Evolutionary conservation across 30 jellyfish, hydroid and myxozoan species (phyloP).

Genomic region (Hydra vulgaris): DNA sequence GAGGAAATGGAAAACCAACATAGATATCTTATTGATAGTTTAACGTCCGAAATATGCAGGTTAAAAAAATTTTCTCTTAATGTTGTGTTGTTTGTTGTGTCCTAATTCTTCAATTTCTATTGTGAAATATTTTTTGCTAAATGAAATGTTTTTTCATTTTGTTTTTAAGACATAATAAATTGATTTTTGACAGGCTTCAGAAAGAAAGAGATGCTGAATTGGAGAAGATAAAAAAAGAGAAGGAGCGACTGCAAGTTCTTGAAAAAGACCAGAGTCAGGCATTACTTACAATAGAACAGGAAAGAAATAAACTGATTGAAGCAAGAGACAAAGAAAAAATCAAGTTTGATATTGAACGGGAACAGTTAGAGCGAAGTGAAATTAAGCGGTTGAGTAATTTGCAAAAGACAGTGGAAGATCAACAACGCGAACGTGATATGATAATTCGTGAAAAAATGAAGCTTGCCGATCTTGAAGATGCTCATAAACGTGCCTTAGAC

Average conservation of each 20-base stretch:
- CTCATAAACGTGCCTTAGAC: conserved; percentile 70
- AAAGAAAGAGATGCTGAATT: conserved; percentile 67
- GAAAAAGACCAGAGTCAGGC: conserved; percentile 48
- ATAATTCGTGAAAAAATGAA: conserved; percentile 86
- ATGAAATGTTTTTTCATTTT: background rate
- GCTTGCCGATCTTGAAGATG: conserved; percentile 63
- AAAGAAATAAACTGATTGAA: conserved; percentile 9
- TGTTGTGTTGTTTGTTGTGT: too few relatives aligned
- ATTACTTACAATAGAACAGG: conserved; percentile 17
- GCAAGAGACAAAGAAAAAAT: conserved; percentile 66
- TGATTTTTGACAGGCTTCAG: conserved; percentile 43
- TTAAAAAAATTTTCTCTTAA: background rate
- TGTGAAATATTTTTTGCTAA: too few relatives aligned
- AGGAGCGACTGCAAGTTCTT: conserved; percentile 38
- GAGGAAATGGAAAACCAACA: conserved; percentile 89
- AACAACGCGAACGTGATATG: conserved; percentile 73
- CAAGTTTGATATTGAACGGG: conserved; percentile 54
- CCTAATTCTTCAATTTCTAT: too few relatives aligned
- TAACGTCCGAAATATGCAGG: conserved; percentile 69
- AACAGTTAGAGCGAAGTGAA: conserved; percentile 41
- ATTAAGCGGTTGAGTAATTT: conserved; percentile 52
- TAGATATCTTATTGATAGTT: conserved; percentile 40
- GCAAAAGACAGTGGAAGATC: conserved; percentile 91
- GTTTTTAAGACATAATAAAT: background rate
- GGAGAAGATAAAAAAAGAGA: conserved; percentile 51